Base-by-base conservation (phyloP, 2,797 vertebrate species). In the Macrochelys suwanniensis region DNA sequence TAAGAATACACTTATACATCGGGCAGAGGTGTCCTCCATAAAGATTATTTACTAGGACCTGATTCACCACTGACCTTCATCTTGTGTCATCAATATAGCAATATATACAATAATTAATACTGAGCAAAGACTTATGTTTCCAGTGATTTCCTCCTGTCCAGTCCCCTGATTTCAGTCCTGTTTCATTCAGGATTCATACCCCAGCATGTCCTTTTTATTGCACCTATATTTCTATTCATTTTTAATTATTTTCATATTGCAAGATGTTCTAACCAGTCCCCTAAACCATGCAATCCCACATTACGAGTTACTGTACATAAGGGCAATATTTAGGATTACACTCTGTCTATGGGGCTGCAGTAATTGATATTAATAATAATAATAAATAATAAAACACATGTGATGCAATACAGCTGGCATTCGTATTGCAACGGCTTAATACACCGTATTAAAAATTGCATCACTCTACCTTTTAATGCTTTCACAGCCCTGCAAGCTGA, bases 381-480 rank as follows among this genome's bases (percentile, higher is more conserved):
- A 0, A n/a, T 2, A 2, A 15, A 56, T 56, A 56, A 56, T 56
- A 11, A 56, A 33, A 0, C n/a, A 65, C 15, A n/a, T 0, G 23
- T 3, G 7, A 53, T 23, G 0, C 1, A 6, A 19, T 0, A 2
- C 1, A 2, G 1, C 51, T 3, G 4, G 16, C n/a, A 6, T n/a
- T 5, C 8, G 0, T 65, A 31, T 19, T 51, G 76, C 25, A 1
- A 1, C 23, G 7, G 68, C 68, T 51, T 77, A 2, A 26, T 5
- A 5, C 42, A 2, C 7, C 2, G 11, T 0, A 0, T 5, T 3
- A 5, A 25, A 0, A 26, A 1, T 2, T 26, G 54, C 31, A 0
- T 8, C 28, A 0, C 23, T 0, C 3, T 2, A 5, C 5, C 45
- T 21, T 3, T 21, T n/a, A 68, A 68, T 2, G 4, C 17, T 37